These are phyloP conservation scores for Pedicia rivosa DNA, from an alignment of 2,888 invertebrate species.

Conservation along the genomic window DNA sequence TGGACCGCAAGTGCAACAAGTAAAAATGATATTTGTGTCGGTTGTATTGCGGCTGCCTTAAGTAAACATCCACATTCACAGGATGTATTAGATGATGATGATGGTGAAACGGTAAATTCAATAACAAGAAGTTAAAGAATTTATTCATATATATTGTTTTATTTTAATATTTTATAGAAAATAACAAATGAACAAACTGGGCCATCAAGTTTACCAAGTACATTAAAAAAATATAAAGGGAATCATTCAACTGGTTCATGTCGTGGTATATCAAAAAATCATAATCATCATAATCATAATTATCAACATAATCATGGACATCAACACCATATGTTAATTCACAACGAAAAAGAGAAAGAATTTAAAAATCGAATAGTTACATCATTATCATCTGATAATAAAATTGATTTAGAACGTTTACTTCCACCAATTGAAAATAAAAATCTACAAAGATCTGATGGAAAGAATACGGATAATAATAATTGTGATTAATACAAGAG, in stretches of 20 bases:
- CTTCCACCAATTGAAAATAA: too few relatives aligned
- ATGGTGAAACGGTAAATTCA: not conserved
- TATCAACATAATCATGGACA: not conserved
- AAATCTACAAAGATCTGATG: too few relatives aligned
- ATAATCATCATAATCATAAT: not conserved
- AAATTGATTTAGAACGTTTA: too few relatives aligned
- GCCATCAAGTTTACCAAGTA: constrained; percentile 12
- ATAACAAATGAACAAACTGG: constrained; percentile 1
- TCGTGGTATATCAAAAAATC: constrained; percentile 8
- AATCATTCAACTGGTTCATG: constrained; percentile 19
- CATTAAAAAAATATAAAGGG: constrained; percentile 21
- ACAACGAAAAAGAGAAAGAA: not conserved
- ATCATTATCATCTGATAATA: too few relatives aligned
- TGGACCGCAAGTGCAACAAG: not conserved
- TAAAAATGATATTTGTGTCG: constrained; percentile 5
- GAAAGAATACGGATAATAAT: too few relatives aligned
- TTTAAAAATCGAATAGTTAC: too few relatives aligned
- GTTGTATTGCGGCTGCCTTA: constrained; percentile 4
- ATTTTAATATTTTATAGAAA: too few relatives aligned
- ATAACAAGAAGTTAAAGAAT: too few relatives aligned
- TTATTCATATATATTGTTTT: too few relatives aligned
- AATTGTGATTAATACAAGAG: too few relatives aligned
- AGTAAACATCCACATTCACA: not conserved
- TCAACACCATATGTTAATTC: not conserved
- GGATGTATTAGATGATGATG: not conserved